Conservation (phyloP, 2,888 invertebrate genomes). For the Teinopalpus imperialis region DNA sequence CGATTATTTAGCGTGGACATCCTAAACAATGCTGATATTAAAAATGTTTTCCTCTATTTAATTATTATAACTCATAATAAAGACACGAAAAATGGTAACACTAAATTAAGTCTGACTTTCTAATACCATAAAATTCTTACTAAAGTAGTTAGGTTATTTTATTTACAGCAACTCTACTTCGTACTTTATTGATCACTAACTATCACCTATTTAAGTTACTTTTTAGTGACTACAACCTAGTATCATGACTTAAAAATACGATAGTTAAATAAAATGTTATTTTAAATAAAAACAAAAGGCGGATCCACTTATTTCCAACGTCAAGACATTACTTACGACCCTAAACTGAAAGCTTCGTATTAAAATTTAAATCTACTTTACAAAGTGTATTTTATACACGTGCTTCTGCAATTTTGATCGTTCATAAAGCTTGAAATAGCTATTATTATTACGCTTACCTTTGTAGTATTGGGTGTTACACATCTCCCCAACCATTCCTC, state of each 20-base stretch:
- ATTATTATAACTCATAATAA: too few species aligned
- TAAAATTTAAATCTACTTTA: constrained; percentile 83
- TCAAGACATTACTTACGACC: constrained; percentile 75
- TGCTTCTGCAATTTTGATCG: constrained; percentile 80
- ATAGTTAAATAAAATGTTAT: constrained; percentile 25
- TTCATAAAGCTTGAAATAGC: constrained; percentile 78
- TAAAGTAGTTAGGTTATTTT: too few species aligned
- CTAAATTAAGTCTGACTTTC: too few species aligned
- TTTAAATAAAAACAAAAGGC: too few species aligned
- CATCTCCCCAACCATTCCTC: constrained; percentile 61
- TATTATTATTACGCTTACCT: constrained; percentile 76
- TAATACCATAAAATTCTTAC: too few species aligned
- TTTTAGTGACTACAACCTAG: too few species aligned
- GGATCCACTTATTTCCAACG: constrained; percentile 69
- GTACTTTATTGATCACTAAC: too few species aligned
- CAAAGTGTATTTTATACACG: constrained; percentile 82
- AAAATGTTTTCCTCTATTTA: too few species aligned
- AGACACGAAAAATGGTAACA: too few species aligned
- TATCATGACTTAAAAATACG: background rate
- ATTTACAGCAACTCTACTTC: too few species aligned
- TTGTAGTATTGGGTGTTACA: constrained; percentile 77
- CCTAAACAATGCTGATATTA: too few species aligned
- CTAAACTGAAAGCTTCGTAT: constrained; percentile 79
- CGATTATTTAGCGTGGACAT: constrained; percentile 61
- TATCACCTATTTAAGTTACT: too few species aligned